Conservation (phyloP, 2,797 vertebrate species). For the Protosalanx chinensis region DNA sequence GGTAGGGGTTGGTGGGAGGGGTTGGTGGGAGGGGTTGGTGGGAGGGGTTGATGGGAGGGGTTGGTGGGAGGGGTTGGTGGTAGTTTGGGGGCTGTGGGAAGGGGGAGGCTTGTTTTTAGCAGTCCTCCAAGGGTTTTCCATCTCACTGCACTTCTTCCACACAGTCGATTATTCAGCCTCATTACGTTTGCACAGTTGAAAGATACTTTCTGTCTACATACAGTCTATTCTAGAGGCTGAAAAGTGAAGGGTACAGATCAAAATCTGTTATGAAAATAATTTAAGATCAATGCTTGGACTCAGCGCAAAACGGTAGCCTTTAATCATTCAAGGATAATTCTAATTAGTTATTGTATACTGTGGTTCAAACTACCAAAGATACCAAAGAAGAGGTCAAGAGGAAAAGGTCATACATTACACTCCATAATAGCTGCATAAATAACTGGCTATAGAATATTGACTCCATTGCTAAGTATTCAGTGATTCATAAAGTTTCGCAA, state of each 20-base stretch:
- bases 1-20: not conserved
- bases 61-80: slow-evolving; percentile 6
- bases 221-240: slow-evolving; percentile 10
- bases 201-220: slow-evolving; percentile 11
- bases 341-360: slow-evolving; percentile 3
- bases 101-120: slow-evolving; percentile 34
- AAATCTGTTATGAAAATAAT: slow-evolving; percentile 19
- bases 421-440: slow-evolving; percentile 43
- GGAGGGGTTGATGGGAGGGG: not conserved
- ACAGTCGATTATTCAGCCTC: slow-evolving; percentile 37
- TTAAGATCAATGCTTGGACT: not conserved
- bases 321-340: not conserved
- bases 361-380: too few species aligned
- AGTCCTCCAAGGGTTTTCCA: slow-evolving; percentile 33
- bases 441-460: slow-evolving; percentile 60
- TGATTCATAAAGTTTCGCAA: not conserved
- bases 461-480: slow-evolving; percentile 41
- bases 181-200: slow-evolving; percentile 29
- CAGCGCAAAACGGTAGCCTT: not conserved
- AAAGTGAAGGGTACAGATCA: slow-evolving; percentile 23
- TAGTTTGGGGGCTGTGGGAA: too few species aligned
- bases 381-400: too few species aligned
- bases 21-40: too few species aligned
- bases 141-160: slow-evolving; percentile 31
- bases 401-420: slow-evolving; percentile 27